phyloP scores from a whole-genome alignment of 2,797 vertebrate species.

The Fistularia tabacaria region DNA sequence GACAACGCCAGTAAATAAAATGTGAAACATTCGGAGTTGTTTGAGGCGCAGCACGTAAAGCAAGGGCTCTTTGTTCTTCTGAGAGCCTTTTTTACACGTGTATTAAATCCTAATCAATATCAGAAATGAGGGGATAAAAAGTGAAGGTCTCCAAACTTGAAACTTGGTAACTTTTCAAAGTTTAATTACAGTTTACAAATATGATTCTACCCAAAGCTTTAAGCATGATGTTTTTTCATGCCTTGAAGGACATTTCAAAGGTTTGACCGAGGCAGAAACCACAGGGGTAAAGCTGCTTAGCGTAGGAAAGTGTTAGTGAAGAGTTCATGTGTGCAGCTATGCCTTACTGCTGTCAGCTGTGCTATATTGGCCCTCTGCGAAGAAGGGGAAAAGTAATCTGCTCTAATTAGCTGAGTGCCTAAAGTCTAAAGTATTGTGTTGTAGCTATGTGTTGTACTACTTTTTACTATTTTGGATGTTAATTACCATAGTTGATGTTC shows the following conservation, averaged over 20 bases:
- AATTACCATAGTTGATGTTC: not conserved
- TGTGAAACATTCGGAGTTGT: slow-evolving; percentile 63
- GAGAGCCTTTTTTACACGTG: slow-evolving; percentile 36
- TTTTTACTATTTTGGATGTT: slow-evolving; percentile 39
- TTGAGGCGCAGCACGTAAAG: slow-evolving; percentile 54
- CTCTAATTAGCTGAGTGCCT: slow-evolving; percentile 67
- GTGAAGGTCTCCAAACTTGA: slow-evolving; percentile 68
- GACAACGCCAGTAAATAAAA: slow-evolving; percentile 61
- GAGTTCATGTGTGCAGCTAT: slow-evolving; percentile 63
- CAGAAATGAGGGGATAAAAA: slow-evolving; percentile 66
- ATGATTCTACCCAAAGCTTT: slow-evolving; percentile 73
- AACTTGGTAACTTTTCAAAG: slow-evolving; percentile 76
- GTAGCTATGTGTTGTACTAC: slow-evolving; percentile 30
- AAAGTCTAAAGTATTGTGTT: slow-evolving; percentile 65
- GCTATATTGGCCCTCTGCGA: slow-evolving; percentile 61
- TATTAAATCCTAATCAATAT: slow-evolving; percentile 71
- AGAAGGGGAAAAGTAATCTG: slow-evolving; percentile 63
- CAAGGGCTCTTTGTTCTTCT: slow-evolving; percentile 69
- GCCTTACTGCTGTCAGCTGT: slow-evolving; percentile 67
- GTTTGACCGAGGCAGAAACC: slow-evolving; percentile 69
- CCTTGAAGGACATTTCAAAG: slow-evolving; percentile 78
- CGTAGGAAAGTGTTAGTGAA: slow-evolving; percentile 67
- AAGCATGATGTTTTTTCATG: slow-evolving; percentile 65
- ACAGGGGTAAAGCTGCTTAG: slow-evolving; percentile 74
- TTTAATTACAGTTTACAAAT: slow-evolving; percentile 74